Base-by-base conservation (phyloP, 2,888 invertebrate species). In the Morinoia aosen region DNA sequence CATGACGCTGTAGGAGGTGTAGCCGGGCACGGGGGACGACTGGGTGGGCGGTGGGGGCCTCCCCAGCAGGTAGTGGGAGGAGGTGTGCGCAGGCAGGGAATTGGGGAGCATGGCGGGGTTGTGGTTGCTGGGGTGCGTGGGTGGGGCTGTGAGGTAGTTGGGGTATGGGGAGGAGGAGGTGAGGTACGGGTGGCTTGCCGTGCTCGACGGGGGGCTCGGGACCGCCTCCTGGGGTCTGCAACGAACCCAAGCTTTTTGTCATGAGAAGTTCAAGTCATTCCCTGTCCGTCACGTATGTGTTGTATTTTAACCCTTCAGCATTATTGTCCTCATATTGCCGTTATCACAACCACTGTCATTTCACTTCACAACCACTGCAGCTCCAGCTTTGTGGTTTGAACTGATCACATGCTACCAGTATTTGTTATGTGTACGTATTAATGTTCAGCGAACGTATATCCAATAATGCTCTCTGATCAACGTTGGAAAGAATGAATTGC, bases 31-130 rank as follows among this genome's bases (percentile, higher is more conserved):
- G 93, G 96, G 88, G 96, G 95, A 64, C 95, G 19, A 40, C 96
- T 95, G 94, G 95, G 61, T 25, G 95, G 57, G 56, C 94, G 95
- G 57, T 58, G 40, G 93, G 61, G 88, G 33, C 93, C 95, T n/a
- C 58, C 95, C 94, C 95, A 95, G 88, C 95, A 95, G 57, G 95
- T 95, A 58, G 58, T 95, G 93, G 64, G 95, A 40, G 96, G 40
- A 48, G 48, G 39, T 40, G 88, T 95, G 88, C 16, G 95, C 39
- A 56, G 95, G 88, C 16, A 57, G 88, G 57, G 95, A 48, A 33
- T 88, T 95, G 58, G 91, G n/a, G 19, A 56, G 91, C 25, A 64
- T n/a, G n/a, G 58, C 19, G 16, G 91, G 25, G 64, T 91, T 95
- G 91, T 58, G 76, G 91, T 91, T 58, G n/a, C 14, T 33, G 33